These are phyloP conservation scores for Spisula subtruncata DNA, from an alignment of 2,888 invertebrate species.

Conservation along the genomic window DNA sequence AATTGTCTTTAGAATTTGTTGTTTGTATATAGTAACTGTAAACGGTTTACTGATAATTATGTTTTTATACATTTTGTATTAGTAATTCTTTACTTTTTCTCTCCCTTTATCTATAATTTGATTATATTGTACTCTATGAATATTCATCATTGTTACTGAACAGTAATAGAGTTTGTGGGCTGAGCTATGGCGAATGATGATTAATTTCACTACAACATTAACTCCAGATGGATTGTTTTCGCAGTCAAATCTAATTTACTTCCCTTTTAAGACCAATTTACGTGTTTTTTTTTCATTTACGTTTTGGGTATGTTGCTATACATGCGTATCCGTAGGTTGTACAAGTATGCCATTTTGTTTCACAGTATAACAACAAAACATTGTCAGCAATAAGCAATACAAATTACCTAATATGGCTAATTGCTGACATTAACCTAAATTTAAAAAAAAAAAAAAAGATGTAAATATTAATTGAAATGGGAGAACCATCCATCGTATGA, in stretches of 20 bases:
- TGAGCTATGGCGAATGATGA: background rate
- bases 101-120: too few relatives aligned
- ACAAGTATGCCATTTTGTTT: too few relatives aligned
- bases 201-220: background rate
- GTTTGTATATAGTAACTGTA: too few relatives aligned
- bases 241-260: background rate
- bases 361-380: too few relatives aligned
- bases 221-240: slow-evolving; percentile 15
- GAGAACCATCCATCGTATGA: slow-evolving; percentile 1
- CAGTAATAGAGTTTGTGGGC: slow-evolving; percentile 22
- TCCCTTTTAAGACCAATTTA: background rate
- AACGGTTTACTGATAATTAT: too few relatives aligned
- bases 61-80: too few relatives aligned
- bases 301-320: too few relatives aligned
- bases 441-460: background rate
- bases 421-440: background rate
- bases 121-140: background rate
- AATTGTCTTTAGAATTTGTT: too few relatives aligned
- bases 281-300: too few relatives aligned
- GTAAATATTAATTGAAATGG: background rate
- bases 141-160: background rate
- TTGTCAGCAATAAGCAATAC: background rate
- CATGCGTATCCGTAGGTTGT: too few relatives aligned
- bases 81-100: too few relatives aligned
- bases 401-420: background rate